A percentile compares a stretch with the other conserved stretches of the same genome.
These are phyloP conservation scores for Patiria miniata DNA, from an alignment of 35 echinoderm and acorn worm species.

Conservation along the genomic window DNA sequence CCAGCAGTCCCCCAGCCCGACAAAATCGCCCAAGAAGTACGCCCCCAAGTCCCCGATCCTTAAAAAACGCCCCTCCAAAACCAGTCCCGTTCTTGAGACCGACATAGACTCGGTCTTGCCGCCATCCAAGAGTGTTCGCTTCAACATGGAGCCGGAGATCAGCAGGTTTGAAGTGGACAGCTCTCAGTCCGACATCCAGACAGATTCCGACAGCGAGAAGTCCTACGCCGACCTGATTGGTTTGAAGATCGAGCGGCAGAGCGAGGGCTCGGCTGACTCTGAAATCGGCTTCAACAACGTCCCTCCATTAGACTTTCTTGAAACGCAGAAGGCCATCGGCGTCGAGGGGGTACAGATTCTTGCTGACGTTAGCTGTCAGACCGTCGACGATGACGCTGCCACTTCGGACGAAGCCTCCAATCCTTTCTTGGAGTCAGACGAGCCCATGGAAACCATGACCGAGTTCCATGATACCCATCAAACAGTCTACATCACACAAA, in stretches of 20 bases:
- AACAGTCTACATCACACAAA: slow-evolving; percentile 59
- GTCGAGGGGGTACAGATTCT: slow-evolving; percentile 60
- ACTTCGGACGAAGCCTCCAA: slow-evolving; percentile 1
- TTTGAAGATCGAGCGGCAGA: slow-evolving; percentile 10
- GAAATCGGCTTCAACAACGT: slow-evolving; percentile 23
- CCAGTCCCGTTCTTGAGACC: neutral
- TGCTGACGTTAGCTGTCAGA: slow-evolving; percentile 57
- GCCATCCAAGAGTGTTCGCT: slow-evolving; percentile 82
- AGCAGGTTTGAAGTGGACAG: slow-evolving; percentile 81
- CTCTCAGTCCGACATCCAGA: slow-evolving; percentile 48
- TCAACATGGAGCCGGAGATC: slow-evolving; percentile 93
- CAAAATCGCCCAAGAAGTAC: slow-evolving; percentile 20
- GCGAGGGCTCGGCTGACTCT: neutral
- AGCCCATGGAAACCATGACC: slow-evolving; percentile 56
- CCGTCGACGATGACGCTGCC: slow-evolving; percentile 49
- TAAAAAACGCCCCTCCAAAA: neutral
- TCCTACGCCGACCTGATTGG: slow-evolving; percentile 35
- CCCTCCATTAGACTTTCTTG: neutral
- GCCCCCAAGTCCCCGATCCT: slow-evolving; percentile 16
- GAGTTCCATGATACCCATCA: slow-evolving; percentile 67
- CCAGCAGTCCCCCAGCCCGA: slow-evolving; percentile 2
- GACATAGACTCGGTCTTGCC: slow-evolving; percentile 11
- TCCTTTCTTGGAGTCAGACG: slow-evolving; percentile 47
- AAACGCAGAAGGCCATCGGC: slow-evolving; percentile 31
- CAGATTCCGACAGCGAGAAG: slow-evolving; percentile 36